These are phyloP conservation scores for Salpingus planirostris DNA, from an alignment of 2,888 invertebrate species.

Conservation along the genomic window DNA sequence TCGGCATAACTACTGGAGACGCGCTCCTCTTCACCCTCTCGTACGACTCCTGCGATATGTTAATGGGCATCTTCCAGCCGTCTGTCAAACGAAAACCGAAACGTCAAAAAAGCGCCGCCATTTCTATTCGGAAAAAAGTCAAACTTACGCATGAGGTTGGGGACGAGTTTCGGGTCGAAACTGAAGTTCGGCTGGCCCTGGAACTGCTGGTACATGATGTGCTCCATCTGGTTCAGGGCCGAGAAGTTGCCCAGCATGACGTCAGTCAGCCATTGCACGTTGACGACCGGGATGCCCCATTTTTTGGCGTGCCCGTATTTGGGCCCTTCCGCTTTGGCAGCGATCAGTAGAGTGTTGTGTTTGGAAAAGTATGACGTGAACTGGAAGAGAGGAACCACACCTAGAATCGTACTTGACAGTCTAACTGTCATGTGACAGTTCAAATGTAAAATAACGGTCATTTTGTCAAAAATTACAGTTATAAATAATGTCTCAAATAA, in stretches of 20 bases:
- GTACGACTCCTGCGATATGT: slow-evolving; percentile 78
- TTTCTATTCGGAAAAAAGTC: neutral
- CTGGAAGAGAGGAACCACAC: slow-evolving; percentile 31
- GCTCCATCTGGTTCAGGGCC: slow-evolving; percentile 70
- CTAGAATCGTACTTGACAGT: slow-evolving; percentile 1
- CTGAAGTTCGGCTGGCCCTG: slow-evolving; percentile 65
- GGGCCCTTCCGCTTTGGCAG: slow-evolving; percentile 73
- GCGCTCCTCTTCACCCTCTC: slow-evolving; percentile 71
- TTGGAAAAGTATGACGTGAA: slow-evolving; percentile 67
- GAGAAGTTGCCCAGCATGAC: slow-evolving; percentile 81
- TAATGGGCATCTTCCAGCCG: slow-evolving; percentile 90
- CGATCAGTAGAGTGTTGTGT: slow-evolving; percentile 69
- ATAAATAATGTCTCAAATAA: too few relatives aligned
- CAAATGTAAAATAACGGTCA: too few relatives aligned
- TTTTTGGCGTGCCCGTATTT: slow-evolving; percentile 87
- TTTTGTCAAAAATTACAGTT: too few relatives aligned
- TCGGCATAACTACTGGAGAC: slow-evolving; percentile 43
- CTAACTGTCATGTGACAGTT: slow-evolving; percentile 1
- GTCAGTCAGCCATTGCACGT: slow-evolving; percentile 89
- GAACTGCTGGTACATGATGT: slow-evolving; percentile 82
- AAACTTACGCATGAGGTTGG: slow-evolving; percentile 81
- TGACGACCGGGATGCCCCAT: slow-evolving; percentile 87
- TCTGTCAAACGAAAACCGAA: slow-evolving; percentile 51
- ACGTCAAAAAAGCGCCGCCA: too few relatives aligned
- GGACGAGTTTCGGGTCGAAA: slow-evolving; percentile 77